phyloP scores from a whole-genome alignment of 37 sponge, comb jelly and placozoan genomes.

The Cliona cf. orientalis region DNA sequence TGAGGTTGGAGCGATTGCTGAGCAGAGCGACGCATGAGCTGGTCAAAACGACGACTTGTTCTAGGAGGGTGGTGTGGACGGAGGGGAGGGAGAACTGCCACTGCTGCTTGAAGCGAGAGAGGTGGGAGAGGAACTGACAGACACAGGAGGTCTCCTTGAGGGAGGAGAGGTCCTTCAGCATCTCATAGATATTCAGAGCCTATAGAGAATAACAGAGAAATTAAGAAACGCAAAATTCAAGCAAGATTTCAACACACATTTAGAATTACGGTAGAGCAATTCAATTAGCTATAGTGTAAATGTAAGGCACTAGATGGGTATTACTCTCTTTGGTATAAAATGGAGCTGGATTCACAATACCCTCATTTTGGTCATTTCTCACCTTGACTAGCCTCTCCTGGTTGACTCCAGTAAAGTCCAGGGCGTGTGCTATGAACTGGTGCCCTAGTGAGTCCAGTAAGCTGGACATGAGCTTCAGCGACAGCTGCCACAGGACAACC shows the following conservation, averaged over 20 bases:
- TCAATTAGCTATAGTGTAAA: too few relatives aligned
- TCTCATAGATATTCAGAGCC: conserved; percentile 51
- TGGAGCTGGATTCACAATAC: too few relatives aligned
- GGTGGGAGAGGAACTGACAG: conserved; percentile 38
- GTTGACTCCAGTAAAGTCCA: conserved; percentile 67
- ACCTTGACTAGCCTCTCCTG: conserved; percentile 37
- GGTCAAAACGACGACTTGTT: not conserved
- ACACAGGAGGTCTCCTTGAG: conserved; percentile 35
- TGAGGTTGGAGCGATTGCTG: conserved; percentile 29
- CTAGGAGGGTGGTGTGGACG: conserved; percentile 23
- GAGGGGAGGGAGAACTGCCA: conserved; percentile 57
- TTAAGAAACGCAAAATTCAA: too few relatives aligned
- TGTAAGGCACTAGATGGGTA: too few relatives aligned
- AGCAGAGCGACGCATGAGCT: conserved; percentile 37
- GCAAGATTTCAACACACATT: too few relatives aligned
- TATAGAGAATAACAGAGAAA: conserved; percentile 2
- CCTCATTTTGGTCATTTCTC: too few relatives aligned
- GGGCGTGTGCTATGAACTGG: conserved; percentile 27
- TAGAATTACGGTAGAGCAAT: too few relatives aligned
- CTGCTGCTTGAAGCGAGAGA: conserved; percentile 45
- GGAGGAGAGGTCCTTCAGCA: conserved; percentile 10
- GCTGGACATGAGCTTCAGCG: conserved; percentile 32
- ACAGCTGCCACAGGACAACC: conserved; percentile 50
- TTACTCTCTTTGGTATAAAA: too few relatives aligned
- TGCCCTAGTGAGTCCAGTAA: conserved; percentile 51